These are phyloP conservation scores for Xestia xanthographa DNA, from an alignment of 2,888 invertebrate species.

Conservation along the genomic window DNA sequence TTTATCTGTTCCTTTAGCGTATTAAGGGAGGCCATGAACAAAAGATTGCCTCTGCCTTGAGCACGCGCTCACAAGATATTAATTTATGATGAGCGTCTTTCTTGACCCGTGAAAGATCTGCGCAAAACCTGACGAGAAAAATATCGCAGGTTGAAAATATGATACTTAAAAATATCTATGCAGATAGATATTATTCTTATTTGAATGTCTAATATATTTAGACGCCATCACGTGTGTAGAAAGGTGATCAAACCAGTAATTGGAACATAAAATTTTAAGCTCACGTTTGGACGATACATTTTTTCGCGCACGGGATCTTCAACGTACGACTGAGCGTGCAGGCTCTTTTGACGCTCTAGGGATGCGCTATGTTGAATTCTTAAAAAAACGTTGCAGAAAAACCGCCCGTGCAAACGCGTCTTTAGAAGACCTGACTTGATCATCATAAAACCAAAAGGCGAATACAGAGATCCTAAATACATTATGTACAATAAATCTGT, in stretches of 20 bases:
- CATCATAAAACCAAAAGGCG: neutral
- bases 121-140: neutral
- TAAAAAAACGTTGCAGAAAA: neutral
- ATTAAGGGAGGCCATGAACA: neutral
- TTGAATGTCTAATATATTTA: neutral
- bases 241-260: slow-evolving; percentile 7
- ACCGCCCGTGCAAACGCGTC: neutral
- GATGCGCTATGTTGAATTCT: neutral
- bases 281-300: neutral
- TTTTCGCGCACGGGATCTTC: neutral
- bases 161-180: neutral
- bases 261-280: neutral
- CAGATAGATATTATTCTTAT: slow-evolving; percentile 1
- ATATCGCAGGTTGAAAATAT: neutral
- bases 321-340: neutral
- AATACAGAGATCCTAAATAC: slow-evolving; percentile 2
- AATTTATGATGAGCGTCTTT: neutral
- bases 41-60: neutral
- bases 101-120: neutral
- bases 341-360: neutral
- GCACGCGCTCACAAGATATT: neutral
- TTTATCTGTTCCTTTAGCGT: neutral
- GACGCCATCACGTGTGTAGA: neutral
- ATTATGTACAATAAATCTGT: slow-evolving; percentile 32
- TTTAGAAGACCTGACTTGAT: neutral